A percentile compares a stretch with the other conserved stretches of the same genome.
These are phyloP conservation scores for Eulithis prunata DNA, from an alignment of 2,888 invertebrate genomes.

Conservation along the genomic window DNA sequence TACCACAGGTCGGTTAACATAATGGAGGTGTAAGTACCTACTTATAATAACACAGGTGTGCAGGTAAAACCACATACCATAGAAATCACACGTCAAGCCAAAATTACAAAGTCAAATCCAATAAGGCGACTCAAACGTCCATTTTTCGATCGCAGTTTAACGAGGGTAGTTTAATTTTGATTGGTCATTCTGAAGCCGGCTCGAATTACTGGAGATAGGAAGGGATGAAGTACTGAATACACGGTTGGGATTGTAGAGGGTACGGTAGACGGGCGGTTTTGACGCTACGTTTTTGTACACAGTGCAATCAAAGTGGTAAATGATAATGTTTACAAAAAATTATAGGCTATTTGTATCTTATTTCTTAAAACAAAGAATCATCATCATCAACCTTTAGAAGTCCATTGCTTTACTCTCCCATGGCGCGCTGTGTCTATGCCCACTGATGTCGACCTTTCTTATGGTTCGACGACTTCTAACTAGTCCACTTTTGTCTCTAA, in stretches of 20 bases:
- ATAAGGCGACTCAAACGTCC: slow-evolving; percentile 31
- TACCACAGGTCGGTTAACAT: not conserved
- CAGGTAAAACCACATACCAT: slow-evolving; percentile 13
- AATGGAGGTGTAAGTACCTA: not conserved
- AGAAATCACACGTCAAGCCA: slow-evolving; percentile 17
- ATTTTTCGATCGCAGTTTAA: slow-evolving; percentile 33
- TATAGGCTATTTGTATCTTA: too few species aligned
- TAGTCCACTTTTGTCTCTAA: too few species aligned
- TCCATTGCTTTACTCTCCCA: too few species aligned
- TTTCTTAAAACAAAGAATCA: too few species aligned
- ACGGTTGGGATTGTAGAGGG: slow-evolving; percentile 24
- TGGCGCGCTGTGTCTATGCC: too few species aligned
- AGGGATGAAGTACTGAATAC: slow-evolving; percentile 32
- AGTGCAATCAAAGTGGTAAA: too few species aligned
- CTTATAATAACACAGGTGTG: slow-evolving; percentile 3
- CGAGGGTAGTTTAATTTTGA: slow-evolving; percentile 41
- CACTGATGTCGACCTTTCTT: too few species aligned
- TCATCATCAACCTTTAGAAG: too few species aligned
- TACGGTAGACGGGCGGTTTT: slow-evolving; percentile 7
- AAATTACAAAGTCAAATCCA: slow-evolving; percentile 18
- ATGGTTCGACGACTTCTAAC: too few species aligned
- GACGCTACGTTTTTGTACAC: not conserved
- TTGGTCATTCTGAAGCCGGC: slow-evolving; percentile 36
- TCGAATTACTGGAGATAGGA: slow-evolving; percentile 35
- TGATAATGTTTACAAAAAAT: too few species aligned